These are phyloP conservation scores for Bubo scandiacus DNA, from an alignment of 2,113 vertebrate genomes.

Conservation along the genomic window DNA sequence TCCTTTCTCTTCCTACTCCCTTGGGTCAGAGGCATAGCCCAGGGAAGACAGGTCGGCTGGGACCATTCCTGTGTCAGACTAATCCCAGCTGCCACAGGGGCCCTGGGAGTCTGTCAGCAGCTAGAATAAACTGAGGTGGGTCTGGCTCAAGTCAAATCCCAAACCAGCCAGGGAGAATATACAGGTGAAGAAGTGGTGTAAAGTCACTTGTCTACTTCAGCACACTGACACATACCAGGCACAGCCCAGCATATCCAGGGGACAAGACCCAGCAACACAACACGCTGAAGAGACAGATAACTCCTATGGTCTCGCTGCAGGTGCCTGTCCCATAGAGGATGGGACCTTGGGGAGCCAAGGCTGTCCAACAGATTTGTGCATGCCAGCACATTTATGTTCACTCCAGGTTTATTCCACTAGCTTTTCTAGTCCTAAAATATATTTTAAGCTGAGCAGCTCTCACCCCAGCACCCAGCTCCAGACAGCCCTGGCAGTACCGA, in stretches of 20 bases:
- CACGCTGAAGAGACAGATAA: background rate
- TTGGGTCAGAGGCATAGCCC: background rate
- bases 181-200: background rate
- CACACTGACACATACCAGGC: background rate
- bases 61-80: background rate
- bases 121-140: background rate
- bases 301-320: background rate
- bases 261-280: background rate
- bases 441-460: background rate
- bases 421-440: background rate
- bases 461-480: background rate
- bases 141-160: background rate
- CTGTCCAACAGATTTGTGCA: accelerated
- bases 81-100: constrained; percentile 6
- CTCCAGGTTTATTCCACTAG: background rate
- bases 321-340: background rate
- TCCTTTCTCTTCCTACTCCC: background rate
- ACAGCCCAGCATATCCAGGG: background rate
- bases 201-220: background rate
- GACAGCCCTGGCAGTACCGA: background rate
- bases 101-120: background rate
- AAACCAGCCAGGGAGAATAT: background rate
- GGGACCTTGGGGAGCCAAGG: background rate
- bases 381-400: background rate
- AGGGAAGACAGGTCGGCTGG: background rate